phyloP scores from a whole-genome alignment of 1,140 invertebrate genomes.

The Drosophila obscura region DNA sequence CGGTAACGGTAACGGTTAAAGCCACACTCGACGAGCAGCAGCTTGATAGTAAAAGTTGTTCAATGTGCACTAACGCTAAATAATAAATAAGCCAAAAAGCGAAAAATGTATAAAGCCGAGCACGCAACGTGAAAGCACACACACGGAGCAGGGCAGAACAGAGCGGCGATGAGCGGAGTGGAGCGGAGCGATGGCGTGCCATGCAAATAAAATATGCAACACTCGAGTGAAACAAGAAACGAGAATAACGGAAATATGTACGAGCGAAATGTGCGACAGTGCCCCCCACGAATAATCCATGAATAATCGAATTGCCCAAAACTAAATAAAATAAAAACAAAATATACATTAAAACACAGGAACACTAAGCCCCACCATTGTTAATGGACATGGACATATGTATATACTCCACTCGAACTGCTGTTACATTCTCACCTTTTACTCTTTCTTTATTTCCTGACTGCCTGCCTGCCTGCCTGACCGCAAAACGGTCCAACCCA shows the following conservation, averaged over 20 bases:
- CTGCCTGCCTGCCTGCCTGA: too few relatives aligned
- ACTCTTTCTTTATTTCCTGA: too few relatives aligned
- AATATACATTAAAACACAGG: not conserved
- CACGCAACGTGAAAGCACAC: conserved; percentile 17
- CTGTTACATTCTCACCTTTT: too few relatives aligned
- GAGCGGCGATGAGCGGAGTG: too few relatives aligned
- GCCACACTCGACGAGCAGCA: not conserved
- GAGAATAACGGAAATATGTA: not conserved
- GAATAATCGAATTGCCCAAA: conserved; percentile 22
- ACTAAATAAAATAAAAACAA: conserved; percentile 1
- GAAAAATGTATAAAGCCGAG: conserved; percentile 25
- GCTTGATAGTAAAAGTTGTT: conserved; percentile 63
- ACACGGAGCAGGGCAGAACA: not conserved
- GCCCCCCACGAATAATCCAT: conserved; percentile 20
- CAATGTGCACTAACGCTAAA: conserved; percentile 65
- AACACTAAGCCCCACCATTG: too few relatives aligned
- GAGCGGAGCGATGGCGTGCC: conserved; percentile 24
- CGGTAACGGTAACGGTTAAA: conserved; percentile 27
- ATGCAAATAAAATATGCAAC: conserved; percentile 62
- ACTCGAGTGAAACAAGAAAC: conserved; percentile 46
- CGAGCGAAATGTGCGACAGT: conserved; percentile 44
- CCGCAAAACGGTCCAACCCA: too few relatives aligned
- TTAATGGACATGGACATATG: too few relatives aligned
- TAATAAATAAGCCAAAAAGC: conserved; percentile 63
- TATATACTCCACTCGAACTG: too few relatives aligned